phyloP scores from a whole-genome alignment of 2,113 vertebrate species.

The Corythornis madagascariensis region DNA sequence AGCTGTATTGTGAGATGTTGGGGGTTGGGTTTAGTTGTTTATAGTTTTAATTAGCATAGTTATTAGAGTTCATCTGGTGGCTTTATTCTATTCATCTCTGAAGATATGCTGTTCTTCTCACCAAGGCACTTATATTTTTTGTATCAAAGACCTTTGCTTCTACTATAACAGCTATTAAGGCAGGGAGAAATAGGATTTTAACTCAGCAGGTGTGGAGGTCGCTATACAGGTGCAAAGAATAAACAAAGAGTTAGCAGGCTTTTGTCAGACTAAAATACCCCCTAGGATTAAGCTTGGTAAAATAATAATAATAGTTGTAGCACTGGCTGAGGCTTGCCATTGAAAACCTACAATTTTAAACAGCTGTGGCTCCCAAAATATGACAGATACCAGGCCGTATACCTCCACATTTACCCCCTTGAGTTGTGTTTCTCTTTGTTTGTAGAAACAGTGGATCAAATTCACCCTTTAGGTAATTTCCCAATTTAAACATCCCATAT shows the following conservation, averaged over 20 bases:
- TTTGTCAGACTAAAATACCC: conserved; percentile 68
- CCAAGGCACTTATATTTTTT: background rate
- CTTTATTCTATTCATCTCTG: conserved; percentile 6
- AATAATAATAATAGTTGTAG: conserved; percentile 71
- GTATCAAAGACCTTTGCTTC: conserved; percentile 39
- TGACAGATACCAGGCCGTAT: conserved; percentile 2
- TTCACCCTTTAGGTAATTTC: background rate
- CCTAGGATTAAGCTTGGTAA: conserved; percentile 64
- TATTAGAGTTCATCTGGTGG: background rate
- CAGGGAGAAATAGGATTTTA: conserved; percentile 46
- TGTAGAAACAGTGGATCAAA: background rate
- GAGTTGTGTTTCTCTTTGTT: background rate
- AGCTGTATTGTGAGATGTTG: background rate
- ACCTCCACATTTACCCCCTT: background rate
- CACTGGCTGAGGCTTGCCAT: conserved; percentile 34
- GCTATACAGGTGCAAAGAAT: conserved; percentile 47
- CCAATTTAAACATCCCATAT: background rate
- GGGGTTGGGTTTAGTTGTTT: background rate
- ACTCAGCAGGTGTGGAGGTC: conserved; percentile 29
- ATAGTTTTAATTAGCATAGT: background rate
- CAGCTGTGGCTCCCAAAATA: conserved; percentile 43
- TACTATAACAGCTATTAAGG: conserved; percentile 49
- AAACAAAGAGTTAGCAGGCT: conserved; percentile 68
- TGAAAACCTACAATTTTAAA: conserved; percentile 71
- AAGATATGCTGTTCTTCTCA: background rate